Evolutionary conservation across 2,888 invertebrate genomes (phyloP).

Genomic region (Aphidoletes aphidimyza): DNA sequence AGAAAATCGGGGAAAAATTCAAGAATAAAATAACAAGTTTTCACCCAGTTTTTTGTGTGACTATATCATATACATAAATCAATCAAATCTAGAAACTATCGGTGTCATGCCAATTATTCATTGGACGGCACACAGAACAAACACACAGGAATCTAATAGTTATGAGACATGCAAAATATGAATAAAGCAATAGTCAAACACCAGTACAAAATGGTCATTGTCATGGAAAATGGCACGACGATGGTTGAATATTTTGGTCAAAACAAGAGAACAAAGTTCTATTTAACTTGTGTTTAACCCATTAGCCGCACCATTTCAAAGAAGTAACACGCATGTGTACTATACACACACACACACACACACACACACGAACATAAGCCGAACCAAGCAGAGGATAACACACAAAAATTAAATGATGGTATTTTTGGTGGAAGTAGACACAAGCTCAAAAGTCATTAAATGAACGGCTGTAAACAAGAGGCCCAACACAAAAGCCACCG

Average conservation of each 20-base stretch:
- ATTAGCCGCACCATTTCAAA: not conserved
- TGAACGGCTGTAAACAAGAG: constrained; percentile 25
- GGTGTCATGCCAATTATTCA: constrained; percentile 21
- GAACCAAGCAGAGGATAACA: not conserved
- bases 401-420: not conserved
- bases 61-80: constrained; percentile 25
- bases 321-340: no score
- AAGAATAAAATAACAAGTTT: not conserved
- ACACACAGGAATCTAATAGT: not conserved
- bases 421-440: constrained; percentile 16
- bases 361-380: not conserved
- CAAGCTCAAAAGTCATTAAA: constrained; percentile 30
- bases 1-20: not conserved
- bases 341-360: not conserved
- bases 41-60: not conserved
- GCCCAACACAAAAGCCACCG: not conserved
- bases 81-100: not conserved
- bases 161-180: not conserved
- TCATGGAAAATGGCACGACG: not conserved
- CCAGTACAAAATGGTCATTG: not conserved
- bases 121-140: not conserved
- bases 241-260: constrained; percentile 18
- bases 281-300: constrained; percentile 37
- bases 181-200: not conserved
- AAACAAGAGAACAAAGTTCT: not conserved